Evolutionary conservation across 2,797 vertebrate genomes (phyloP).

Genomic region (Mergus octosetaceus): DNA sequence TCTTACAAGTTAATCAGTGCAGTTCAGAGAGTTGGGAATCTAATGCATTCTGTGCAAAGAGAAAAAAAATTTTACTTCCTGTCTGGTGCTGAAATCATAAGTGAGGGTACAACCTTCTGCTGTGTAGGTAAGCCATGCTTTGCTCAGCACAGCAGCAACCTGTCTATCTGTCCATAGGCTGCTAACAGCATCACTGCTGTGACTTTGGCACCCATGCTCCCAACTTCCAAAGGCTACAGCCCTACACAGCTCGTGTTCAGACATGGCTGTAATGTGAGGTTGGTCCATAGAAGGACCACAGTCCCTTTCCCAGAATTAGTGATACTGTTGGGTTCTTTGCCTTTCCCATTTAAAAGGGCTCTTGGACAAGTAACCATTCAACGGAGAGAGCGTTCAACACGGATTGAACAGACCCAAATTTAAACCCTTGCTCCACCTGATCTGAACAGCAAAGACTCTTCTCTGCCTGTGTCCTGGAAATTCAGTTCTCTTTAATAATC

Average conservation of each 20-base stretch:
- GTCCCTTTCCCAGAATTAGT: background rate
- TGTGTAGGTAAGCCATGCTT: background rate
- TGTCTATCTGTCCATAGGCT: background rate
- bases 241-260: background rate
- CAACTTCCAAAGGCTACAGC: background rate
- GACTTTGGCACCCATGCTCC: background rate
- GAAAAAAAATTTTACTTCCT: background rate
- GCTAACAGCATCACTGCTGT: background rate
- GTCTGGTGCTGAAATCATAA: background rate
- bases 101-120: background rate
- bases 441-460: background rate
- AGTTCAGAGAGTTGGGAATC: background rate
- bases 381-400: background rate
- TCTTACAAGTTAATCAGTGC: background rate
- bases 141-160: background rate
- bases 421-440: background rate
- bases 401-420: background rate
- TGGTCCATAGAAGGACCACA: background rate
- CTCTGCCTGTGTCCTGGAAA: background rate
- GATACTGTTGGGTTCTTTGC: background rate
- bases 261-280: background rate
- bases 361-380: background rate
- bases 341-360: background rate
- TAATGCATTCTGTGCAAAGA: background rate
- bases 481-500: background rate